Evolutionary conservation across 2,888 invertebrate genomes (phyloP), one percentile per base, ranked within the genome.

Genomic region (Ctenicera cuprea): DNA sequence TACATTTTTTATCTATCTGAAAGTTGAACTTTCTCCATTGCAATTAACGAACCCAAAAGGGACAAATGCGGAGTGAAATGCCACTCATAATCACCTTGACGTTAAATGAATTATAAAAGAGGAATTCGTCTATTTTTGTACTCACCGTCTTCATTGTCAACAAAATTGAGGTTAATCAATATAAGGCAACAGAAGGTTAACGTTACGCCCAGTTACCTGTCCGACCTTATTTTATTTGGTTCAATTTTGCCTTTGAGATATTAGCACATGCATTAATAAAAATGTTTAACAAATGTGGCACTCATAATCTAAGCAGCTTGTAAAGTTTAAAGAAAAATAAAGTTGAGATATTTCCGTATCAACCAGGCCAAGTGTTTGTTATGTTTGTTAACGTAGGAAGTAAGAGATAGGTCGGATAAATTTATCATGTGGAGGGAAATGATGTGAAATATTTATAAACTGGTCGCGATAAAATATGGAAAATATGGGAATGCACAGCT

Each of bases 131-230:
- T 59, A 59, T 59, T 26, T 69, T 62, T 54, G 45, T 54, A 41
- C 30, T 26, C 16, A 64, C 48, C 48, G n/a, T 64, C 64, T 50
- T 59, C 68, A 61, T 48, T 59, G 61, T 30, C 18, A 22, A 59
- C 45, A 68, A 68, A 68, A 59, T 38, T 57, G 61, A 68, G 48
- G 61, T 52, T 68, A 68, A 68, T 68, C 68, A 59, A 68, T 68
- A 68, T 43, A 59, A 68, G 59, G 68, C 68, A 45, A 20, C 33
- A 59, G 59, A 68, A 68, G 68, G 68, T 59, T 30, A 45, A 12
- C 59, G 43, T 59, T 68, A 41, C 41, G 45, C 57, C 57, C 68
- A 48, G 52, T 38, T 41, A 66, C 66, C 66, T 54, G 50, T 22
- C 26, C 41, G 54, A 66, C 66, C 66, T 66, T 66, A 37, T 16